These are phyloP conservation scores for Drosophila mimica DNA, from an alignment of 2,888 invertebrate genomes.

Conservation along the genomic window DNA sequence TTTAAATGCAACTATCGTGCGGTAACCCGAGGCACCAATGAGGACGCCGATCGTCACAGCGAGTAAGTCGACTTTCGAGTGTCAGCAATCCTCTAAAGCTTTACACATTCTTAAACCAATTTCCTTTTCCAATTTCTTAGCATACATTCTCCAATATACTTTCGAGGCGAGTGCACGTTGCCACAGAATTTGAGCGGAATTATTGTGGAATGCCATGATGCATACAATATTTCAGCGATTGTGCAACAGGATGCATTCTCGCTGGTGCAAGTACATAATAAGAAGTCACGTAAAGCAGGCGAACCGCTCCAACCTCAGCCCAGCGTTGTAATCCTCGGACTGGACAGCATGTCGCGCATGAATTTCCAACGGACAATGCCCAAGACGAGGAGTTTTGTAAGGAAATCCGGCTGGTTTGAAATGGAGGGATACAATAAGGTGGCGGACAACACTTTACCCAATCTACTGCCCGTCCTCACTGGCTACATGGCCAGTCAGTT, in stretches of 20 bases:
- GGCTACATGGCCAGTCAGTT: constrained; percentile 86
- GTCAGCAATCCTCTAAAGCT: background rate
- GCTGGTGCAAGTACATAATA: constrained; percentile 83
- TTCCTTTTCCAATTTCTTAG: constrained; percentile 9
- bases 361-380: constrained; percentile 90
- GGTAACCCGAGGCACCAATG: background rate
- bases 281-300: background rate
- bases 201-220: constrained; percentile 46
- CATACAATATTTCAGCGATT: constrained; percentile 42
- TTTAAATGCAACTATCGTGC: constrained; percentile 38
- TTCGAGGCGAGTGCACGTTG: constrained; percentile 2
- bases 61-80: constrained; percentile 29
- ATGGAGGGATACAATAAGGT: constrained; percentile 90
- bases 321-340: constrained; percentile 91
- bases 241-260: constrained; percentile 85
- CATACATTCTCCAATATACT: constrained; percentile 1
- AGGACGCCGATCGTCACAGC: background rate
- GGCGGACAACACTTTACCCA: constrained; percentile 94
- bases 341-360: constrained; percentile 88
- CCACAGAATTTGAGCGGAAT: constrained; percentile 27
- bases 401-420: constrained; percentile 87
- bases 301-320: constrained; percentile 64
- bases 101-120: background rate
- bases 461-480: constrained; percentile 91
- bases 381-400: constrained; percentile 88